A percentile compares a stretch with the other conserved stretches of the same genome.
Conservation (phyloP, 2,888 invertebrate species). For the Drosophila anceps region DNA sequence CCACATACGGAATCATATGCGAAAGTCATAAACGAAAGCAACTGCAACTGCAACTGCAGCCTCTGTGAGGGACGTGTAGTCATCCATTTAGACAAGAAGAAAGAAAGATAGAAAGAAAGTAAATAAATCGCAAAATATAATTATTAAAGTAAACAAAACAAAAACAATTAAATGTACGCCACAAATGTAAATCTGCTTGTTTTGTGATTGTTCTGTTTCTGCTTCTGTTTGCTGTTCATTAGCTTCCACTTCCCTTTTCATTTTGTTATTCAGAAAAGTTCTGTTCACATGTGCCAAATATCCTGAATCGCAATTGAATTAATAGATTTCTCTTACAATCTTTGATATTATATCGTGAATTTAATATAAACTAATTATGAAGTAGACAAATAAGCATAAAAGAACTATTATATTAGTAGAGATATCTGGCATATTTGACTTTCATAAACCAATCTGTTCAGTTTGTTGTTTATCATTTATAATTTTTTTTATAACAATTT, state of each 20-base stretch:
- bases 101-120: neutral
- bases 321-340: neutral
- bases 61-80: constrained; percentile 34
- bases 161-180: constrained; percentile 22
- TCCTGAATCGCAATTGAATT: constrained; percentile 8
- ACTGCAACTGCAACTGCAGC: constrained; percentile 8
- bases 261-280: constrained; percentile 13
- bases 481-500: neutral
- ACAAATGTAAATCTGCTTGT: constrained; percentile 25
- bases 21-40: constrained; percentile 28
- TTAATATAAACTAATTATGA: constrained; percentile 13
- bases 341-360: constrained; percentile 9
- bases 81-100: constrained; percentile 13
- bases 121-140: neutral
- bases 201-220: constrained; percentile 7
- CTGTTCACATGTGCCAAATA: constrained; percentile 52
- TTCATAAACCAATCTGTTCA: constrained; percentile 24
- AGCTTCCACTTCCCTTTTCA: neutral
- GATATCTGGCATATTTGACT: constrained; percentile 55
- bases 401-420: constrained; percentile 12
- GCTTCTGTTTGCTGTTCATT: constrained; percentile 11
- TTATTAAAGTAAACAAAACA: neutral
- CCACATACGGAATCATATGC: constrained; percentile 12
- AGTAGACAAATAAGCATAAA: constrained; percentile 7
- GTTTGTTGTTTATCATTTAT: constrained; percentile 12